Conservation (phyloP, 2,797 vertebrate genomes). For the Sciurus carolinensis region DNA sequence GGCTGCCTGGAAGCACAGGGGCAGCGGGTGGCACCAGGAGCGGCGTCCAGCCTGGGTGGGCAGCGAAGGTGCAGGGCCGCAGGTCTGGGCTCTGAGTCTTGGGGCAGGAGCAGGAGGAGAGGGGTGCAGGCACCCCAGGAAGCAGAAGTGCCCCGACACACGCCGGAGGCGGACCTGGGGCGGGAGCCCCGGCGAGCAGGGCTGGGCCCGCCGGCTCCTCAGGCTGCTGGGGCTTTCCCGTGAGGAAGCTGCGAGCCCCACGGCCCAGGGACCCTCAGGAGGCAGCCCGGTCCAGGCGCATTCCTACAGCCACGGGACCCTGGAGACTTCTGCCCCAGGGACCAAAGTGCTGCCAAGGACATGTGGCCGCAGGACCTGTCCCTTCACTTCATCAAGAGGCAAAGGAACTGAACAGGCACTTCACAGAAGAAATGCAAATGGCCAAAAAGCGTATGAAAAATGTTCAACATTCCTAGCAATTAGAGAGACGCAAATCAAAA, state of each 20-base stretch:
- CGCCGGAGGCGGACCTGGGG: too few relatives aligned
- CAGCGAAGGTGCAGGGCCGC: rapidly evolving
- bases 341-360: rapidly evolving
- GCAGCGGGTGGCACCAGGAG: rapidly evolving
- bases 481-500: too few relatives aligned
- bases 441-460: too few relatives aligned
- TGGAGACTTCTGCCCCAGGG: too few relatives aligned
- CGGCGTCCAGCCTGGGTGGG: background rate
- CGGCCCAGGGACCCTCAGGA: background rate
- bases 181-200: too few relatives aligned
- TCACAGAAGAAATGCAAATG: too few relatives aligned
- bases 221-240: background rate
- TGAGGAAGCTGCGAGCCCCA: background rate
- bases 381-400: too few relatives aligned
- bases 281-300: background rate
- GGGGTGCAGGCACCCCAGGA: rapidly evolving
- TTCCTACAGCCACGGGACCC: rapidly evolving
- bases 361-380: rapidly evolving
- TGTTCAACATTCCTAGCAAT: too few relatives aligned
- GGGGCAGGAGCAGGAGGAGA: background rate
- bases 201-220: background rate
- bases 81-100: rapidly evolving
- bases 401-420: too few relatives aligned
- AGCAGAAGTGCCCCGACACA: too few relatives aligned
- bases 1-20: too few relatives aligned